Evolutionary conservation across 2,113 vertebrate species (phyloP).

Genomic region (Bubo blakistoni): DNA sequence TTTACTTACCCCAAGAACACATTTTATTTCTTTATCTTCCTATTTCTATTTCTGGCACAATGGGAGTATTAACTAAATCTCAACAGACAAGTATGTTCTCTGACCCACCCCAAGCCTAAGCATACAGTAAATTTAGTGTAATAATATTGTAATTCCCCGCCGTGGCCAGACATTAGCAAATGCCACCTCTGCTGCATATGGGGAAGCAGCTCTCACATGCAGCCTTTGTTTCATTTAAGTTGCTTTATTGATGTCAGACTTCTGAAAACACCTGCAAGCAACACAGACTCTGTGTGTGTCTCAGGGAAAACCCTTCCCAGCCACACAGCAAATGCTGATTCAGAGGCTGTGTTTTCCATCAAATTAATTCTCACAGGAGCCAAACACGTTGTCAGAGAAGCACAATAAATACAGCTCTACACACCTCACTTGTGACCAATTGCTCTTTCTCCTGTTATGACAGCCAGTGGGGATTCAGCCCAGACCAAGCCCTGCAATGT

Average conservation of each 20-base stretch:
- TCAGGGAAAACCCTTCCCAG: neutral
- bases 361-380: neutral
- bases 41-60: neutral
- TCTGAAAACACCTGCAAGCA: neutral
- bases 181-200: neutral
- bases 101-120: neutral
- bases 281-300: rapidly evolving
- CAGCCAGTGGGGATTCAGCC: neutral
- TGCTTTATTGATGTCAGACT: neutral
- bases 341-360: neutral
- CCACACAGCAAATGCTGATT: neutral
- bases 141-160: neutral
- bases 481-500: neutral
- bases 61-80: neutral
- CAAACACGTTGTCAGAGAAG: neutral
- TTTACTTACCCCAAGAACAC: neutral
- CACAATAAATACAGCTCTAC: neutral
- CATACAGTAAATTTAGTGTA: neutral
- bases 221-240: neutral
- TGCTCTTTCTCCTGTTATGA: neutral
- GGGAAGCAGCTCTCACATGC: neutral
- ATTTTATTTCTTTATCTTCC: neutral
- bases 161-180: rapidly evolving
- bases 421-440: neutral
- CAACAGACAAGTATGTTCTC: neutral